A percentile compares a stretch with the other conserved stretches of the same genome.
Evolutionary conservation across 2,113 vertebrate species (phyloP).

Genomic region (Terrapene triunguis): DNA sequence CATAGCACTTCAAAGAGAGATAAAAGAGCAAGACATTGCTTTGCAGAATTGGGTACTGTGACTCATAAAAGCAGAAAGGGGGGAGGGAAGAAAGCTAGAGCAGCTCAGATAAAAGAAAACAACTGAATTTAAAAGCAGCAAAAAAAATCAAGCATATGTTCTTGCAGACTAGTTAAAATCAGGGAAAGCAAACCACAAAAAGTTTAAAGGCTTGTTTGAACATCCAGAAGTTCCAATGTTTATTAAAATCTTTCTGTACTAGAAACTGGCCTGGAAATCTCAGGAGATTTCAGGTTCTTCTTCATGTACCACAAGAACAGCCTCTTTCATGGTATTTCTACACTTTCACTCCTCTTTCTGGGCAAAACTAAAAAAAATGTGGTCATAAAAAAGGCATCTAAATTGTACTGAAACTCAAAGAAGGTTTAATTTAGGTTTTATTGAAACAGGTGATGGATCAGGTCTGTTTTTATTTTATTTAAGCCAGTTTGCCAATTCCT

Average conservation of each 20-base stretch:
- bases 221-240: background rate
- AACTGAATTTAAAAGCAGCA: conserved; percentile 27
- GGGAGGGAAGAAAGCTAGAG: conserved; percentile 27
- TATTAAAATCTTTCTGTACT: background rate
- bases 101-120: conserved; percentile 26
- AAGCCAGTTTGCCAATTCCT: background rate
- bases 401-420: background rate
- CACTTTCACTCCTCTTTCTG: background rate
- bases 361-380: background rate
- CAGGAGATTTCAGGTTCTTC: background rate
- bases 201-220: background rate
- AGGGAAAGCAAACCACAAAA: background rate
- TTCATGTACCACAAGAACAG: background rate
- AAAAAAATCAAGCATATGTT: background rate
- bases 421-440: accelerated
- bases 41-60: conserved; percentile 28
- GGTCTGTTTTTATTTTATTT: background rate
- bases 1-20: conserved; percentile 11
- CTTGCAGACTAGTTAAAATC: background rate
- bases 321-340: background rate
- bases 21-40: conserved; percentile 48
- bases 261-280: background rate
- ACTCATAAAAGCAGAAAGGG: conserved; percentile 30
- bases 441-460: background rate
- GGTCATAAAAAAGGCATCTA: background rate